A percentile compares a stretch with the other conserved stretches of the same genome.
Evolutionary conservation across 2,888 invertebrate genomes (phyloP).

Genomic region (Cephus spinipes): DNA sequence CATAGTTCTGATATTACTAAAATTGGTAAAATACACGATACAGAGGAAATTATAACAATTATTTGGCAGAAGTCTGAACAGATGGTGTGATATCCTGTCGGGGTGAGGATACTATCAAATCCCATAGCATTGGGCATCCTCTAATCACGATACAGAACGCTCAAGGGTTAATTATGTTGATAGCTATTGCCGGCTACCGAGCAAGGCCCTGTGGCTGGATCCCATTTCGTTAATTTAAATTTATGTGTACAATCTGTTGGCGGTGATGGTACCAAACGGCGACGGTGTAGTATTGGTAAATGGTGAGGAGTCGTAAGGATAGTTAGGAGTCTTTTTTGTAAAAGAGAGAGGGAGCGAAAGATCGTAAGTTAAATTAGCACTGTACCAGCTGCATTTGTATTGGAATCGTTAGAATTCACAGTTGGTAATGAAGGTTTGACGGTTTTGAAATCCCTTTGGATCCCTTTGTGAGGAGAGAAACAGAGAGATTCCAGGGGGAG

Average conservation of each 20-base stretch:
- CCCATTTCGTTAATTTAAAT: constrained; percentile 55
- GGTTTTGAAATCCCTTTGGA: constrained; percentile 29
- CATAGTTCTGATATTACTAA: no score
- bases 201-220: constrained; percentile 40
- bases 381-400: constrained; percentile 28
- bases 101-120: constrained; percentile 32
- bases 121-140: constrained; percentile 40
- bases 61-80: no score
- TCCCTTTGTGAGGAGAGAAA: neutral
- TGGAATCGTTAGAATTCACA: constrained; percentile 6
- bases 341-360: constrained; percentile 21
- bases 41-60: no score
- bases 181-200: constrained; percentile 49
- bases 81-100: no score
- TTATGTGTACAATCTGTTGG: constrained; percentile 45
- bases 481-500: neutral
- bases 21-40: no score
- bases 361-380: constrained; percentile 53
- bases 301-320: no score
- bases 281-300: no score
- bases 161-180: constrained; percentile 56
- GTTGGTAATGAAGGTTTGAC: no score
- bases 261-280: no score
- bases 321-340: no score
- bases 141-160: constrained; percentile 54